These are phyloP conservation scores for Bungarus multicinctus DNA, from an alignment of 2,113 vertebrate genomes.

Conservation along the genomic window DNA sequence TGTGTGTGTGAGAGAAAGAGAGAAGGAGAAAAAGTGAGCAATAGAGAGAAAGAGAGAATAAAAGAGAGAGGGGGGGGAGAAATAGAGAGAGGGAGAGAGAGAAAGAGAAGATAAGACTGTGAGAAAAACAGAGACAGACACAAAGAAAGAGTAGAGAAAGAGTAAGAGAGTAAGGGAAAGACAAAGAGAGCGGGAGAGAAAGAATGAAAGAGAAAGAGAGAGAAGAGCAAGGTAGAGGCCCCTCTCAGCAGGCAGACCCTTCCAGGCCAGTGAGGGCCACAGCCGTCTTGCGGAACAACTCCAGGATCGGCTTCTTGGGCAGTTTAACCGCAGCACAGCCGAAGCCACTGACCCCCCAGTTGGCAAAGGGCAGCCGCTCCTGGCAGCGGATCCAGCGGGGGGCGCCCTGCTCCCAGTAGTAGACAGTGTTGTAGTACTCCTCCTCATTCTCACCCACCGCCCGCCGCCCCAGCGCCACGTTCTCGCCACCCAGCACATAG, in stretches of 20 bases:
- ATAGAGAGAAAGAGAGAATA: too few species aligned
- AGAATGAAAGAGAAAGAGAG: neutral
- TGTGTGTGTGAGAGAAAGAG: neutral
- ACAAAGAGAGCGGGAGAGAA: too few species aligned
- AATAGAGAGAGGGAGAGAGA: too few species aligned
- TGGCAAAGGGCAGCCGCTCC: constrained; percentile 9
- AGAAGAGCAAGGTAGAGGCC: neutral
- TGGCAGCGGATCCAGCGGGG: constrained; percentile 9
- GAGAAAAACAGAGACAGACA: too few species aligned
- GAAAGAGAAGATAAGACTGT: too few species aligned
- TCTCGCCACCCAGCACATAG: constrained; percentile 74
- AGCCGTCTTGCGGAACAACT: constrained; percentile 9
- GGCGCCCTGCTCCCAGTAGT: constrained; percentile 77
- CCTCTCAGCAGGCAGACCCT: neutral
- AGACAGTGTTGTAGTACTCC: constrained; percentile 68
- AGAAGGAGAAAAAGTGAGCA: too few species aligned
- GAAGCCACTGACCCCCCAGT: constrained; percentile 26
- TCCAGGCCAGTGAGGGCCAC: constrained; percentile 9
- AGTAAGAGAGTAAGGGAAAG: too few species aligned
- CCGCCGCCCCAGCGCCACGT: neutral
- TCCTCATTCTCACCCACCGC: neutral
- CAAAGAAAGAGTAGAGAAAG: too few species aligned
- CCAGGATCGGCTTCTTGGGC: constrained; percentile 23
- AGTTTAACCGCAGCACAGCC: constrained; percentile 21
- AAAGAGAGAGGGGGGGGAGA: too few species aligned